Conservation (phyloP, 2,888 invertebrate genomes). For the Lycaena phlaeas region DNA sequence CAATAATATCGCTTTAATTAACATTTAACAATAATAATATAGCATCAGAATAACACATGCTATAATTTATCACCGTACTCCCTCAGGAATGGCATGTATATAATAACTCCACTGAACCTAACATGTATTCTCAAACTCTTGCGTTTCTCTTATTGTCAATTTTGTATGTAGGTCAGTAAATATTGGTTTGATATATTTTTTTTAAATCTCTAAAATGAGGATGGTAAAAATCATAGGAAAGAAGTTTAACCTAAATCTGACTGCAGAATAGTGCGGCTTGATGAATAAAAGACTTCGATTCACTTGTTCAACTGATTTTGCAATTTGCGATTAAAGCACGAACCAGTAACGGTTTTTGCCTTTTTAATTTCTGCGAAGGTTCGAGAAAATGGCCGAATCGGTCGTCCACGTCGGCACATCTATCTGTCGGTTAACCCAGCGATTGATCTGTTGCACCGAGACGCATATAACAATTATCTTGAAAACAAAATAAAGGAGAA, state of each 20-base stretch:
- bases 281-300: conserved; percentile 1
- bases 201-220: too few relatives aligned
- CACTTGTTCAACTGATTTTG: not conserved
- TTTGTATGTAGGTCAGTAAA: too few relatives aligned
- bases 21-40: too few relatives aligned
- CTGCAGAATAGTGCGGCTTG: not conserved
- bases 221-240: not conserved
- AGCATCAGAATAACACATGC: too few relatives aligned
- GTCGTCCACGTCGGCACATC: conserved; percentile 42
- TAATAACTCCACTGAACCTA: too few relatives aligned
- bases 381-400: conserved; percentile 28
- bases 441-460: conserved; percentile 43
- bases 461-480: conserved; percentile 39
- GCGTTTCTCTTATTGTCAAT: too few relatives aligned
- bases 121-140: too few relatives aligned
- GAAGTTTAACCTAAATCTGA: not conserved
- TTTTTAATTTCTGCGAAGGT: conserved; percentile 35
- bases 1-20: too few relatives aligned
- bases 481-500: conserved; percentile 42
- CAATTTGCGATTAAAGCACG: not conserved
- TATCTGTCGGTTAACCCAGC: conserved; percentile 52
- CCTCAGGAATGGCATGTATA: too few relatives aligned
- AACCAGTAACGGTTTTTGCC: conserved; percentile 14
- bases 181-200: too few relatives aligned
- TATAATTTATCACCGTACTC: too few relatives aligned